Conservation (phyloP, 1,140 invertebrate genomes). For the Laupala kohalensis region DNA sequence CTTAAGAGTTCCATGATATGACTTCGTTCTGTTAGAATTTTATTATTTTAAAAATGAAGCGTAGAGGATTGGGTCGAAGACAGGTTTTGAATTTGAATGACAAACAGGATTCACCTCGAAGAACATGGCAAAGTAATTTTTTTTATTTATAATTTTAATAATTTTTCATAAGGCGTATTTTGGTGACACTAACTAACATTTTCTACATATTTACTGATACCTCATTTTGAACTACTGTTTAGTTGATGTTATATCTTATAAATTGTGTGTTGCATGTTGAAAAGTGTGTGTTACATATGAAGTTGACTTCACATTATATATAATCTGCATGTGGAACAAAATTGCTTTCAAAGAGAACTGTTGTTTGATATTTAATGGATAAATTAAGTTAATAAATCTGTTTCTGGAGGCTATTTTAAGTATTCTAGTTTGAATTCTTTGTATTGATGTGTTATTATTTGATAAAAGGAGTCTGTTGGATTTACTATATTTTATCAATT, state of each 20-base stretch:
- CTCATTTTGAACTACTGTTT: neutral
- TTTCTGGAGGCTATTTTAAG: no score
- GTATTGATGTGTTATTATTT: no score
- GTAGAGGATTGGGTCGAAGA: neutral
- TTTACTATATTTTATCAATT: no score
- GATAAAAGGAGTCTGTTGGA: no score
- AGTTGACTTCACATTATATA: no score
- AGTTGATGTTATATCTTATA: neutral
- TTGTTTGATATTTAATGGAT: no score
- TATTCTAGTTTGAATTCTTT: no score
- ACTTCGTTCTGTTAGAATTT: neutral
- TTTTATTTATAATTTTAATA: neutral
- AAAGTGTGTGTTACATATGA: no score
- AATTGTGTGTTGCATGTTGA: neutral
- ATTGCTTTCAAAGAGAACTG: no score
- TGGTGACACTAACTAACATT: neutral
- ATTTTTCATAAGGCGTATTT: neutral
- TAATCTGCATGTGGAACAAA: no score
- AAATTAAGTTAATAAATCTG: no score
- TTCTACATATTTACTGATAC: neutral
- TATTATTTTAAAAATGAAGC: constrained; percentile 5
- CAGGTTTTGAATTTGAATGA: constrained; percentile 6
- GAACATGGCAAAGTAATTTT: constrained; percentile 10
- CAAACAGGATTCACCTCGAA: constrained; percentile 8
- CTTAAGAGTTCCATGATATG: no score